phyloP scores from a whole-genome alignment of 2,113 vertebrate genomes.

The Catharus bicknelli region DNA sequence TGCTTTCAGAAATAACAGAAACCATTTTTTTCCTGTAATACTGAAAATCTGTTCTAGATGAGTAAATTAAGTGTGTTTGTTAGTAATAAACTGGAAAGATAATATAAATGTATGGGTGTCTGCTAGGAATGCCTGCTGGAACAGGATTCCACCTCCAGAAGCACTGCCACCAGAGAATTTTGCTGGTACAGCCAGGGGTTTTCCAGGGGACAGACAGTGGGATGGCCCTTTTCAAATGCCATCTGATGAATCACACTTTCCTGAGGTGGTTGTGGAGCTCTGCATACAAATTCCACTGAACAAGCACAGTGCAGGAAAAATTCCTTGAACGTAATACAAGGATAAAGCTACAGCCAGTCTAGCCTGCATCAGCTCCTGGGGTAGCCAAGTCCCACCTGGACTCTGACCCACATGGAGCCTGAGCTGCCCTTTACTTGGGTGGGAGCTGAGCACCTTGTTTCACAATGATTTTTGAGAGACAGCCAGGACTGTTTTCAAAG shows the following conservation, averaged over 20 bases:
- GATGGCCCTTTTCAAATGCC: not conserved
- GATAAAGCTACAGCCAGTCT: not conserved
- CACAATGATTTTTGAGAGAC: not conserved
- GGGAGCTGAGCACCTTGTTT: not conserved
- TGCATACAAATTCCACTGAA: not conserved
- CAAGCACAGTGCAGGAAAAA: not conserved
- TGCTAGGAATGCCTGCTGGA: not conserved
- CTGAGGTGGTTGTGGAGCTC: not conserved
- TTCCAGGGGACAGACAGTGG: not conserved
- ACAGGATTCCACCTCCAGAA: not conserved
- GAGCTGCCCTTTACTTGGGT: not conserved
- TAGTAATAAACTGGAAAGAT: not conserved
- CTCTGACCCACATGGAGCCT: not conserved
- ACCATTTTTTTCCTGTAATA: not conserved
- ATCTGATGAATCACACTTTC: not conserved
- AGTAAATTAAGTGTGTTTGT: not conserved
- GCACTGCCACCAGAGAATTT: not conserved
- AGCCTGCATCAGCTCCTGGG: not conserved
- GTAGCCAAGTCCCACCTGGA: not conserved
- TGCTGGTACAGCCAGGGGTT: not conserved
- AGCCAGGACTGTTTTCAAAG: not conserved
- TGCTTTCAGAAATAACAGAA: constrained; percentile 54
- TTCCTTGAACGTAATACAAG: rapidly evolving
- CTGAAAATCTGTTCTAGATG: not conserved
- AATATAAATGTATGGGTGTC: not conserved